Base-by-base conservation (phyloP, 2,113 vertebrate species). In the Nyctibius bracteatus region DNA sequence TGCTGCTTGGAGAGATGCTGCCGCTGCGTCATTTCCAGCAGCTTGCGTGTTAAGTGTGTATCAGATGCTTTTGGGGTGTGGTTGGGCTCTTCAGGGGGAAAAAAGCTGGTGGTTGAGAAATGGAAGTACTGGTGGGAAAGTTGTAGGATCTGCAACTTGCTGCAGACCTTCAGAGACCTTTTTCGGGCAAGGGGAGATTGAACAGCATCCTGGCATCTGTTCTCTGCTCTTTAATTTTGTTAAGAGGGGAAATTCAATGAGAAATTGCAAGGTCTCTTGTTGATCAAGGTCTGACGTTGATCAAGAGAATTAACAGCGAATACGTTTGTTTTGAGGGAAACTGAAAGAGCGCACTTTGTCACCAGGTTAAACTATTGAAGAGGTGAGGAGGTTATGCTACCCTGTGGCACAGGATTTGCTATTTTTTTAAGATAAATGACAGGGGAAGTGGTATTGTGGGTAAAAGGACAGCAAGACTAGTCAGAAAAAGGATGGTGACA, bases 11-110 rank as follows among this genome's bases (percentile, higher is more conserved):
- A 52, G 86, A 75, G 44, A 54, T 5, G 9, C 27, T 72, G 52
- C 75, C 1, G 1, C 54, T 28, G 51, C 74, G 51, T 71, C 27
- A 3, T 77, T 82, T 54, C 63, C 62, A 80, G 81, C 33, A 80
- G 57, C 62, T 87, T 13, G 1, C 6, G 6, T 0, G 0, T 52
- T 37, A 49, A 67, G 43, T 3, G 1, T 28, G 7, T 23, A 6
- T 35, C 2, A 1, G 52, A 10, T 4, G 4, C 5, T 84, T 72
- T 67, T 47, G 54, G 43, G 41, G 4, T 30, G n/a, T 35, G n/a
- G 31, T 68, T 68, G n/a, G 57, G n/a, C 6, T 87, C 19, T 59
- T 18, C 0, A 0, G 27, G 22, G 37, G 20, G 6, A 2, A 8
- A 25, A 7, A 7, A 71, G 51, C 35, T 77, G 61, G 16, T 71